Conservation (phyloP, 2,888 invertebrate species). For the Amblyteles armatorius region DNA sequence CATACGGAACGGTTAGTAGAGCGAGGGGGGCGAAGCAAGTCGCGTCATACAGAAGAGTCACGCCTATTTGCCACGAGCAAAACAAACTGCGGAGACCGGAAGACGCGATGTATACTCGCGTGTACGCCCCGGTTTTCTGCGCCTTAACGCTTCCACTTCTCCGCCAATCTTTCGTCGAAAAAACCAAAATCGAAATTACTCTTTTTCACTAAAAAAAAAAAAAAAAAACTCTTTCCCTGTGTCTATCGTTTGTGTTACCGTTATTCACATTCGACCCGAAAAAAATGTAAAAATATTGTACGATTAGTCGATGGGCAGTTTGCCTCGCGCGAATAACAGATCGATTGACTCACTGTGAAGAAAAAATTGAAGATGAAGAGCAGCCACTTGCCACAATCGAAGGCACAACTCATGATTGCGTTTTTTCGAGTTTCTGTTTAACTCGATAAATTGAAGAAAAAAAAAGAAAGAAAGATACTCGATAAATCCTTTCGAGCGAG, state of each 20-base stretch:
- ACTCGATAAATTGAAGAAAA: background rate
- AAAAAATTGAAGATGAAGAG: slow-evolving; percentile 92
- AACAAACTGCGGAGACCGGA: background rate
- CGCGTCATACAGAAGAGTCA: background rate
- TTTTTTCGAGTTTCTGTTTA: background rate
- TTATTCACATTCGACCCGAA: too few species aligned
- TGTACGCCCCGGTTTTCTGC: background rate
- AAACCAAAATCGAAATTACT: background rate
- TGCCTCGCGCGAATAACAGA: background rate
- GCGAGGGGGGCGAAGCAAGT: background rate
- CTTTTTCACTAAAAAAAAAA: slow-evolving; percentile 22
- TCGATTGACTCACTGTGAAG: slow-evolving; percentile 89
- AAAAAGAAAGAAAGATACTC: background rate
- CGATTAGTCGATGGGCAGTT: too few species aligned
- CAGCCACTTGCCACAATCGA: slow-evolving; percentile 91
- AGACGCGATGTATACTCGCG: slow-evolving; percentile 1
- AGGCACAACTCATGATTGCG: slow-evolving; percentile 87
- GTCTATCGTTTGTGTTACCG: too few species aligned
- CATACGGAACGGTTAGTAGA: slow-evolving; percentile 29
- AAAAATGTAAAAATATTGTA: background rate
- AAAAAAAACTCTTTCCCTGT: background rate
- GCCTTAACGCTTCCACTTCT: background rate
- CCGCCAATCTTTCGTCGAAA: background rate
- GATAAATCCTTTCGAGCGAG: background rate
- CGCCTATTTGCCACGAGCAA: background rate